Conservation (phyloP, 1,140 invertebrate genomes). For the Aphelinus atriplicis region DNA sequence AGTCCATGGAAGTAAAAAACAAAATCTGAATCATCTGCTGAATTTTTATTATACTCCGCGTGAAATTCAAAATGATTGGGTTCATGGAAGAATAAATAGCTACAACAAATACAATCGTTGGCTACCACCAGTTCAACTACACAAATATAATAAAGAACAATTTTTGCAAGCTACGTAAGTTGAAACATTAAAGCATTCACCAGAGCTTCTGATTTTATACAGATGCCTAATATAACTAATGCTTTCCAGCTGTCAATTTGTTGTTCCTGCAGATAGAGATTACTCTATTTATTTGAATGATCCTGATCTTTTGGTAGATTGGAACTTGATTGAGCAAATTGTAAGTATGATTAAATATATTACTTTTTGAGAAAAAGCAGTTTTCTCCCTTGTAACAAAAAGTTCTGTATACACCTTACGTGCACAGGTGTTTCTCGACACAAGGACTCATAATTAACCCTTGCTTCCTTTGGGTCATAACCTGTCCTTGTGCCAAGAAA, state of each 20-base stretch:
- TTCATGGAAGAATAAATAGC: constrained; percentile 47
- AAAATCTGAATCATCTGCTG: constrained; percentile 91
- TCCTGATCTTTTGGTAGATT: constrained; percentile 91
- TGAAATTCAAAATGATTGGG: constrained; percentile 59
- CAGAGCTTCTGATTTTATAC: background rate
- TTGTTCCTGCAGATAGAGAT: constrained; percentile 83
- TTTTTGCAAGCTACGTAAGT: constrained; percentile 91
- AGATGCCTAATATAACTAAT: constrained; percentile 23
- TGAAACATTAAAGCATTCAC: background rate
- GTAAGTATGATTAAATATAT: constrained; percentile 68
- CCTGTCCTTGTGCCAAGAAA: no score
- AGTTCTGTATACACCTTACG: no score
- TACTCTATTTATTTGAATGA: constrained; percentile 80
- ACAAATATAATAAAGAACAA: constrained; percentile 90
- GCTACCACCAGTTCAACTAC: constrained; percentile 65
- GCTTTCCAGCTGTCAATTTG: constrained; percentile 90
- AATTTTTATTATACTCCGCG: constrained; percentile 84
- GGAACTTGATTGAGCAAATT: constrained; percentile 92
- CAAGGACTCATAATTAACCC: no score
- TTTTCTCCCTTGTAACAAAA: no score
- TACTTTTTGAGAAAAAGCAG: background rate
- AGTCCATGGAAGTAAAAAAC: constrained; percentile 86
- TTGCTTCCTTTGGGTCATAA: no score
- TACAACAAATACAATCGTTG: constrained; percentile 61
- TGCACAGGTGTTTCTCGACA: no score